phyloP scores from a whole-genome alignment of 2,113 vertebrate genomes.

The Nymphicus hollandicus region DNA sequence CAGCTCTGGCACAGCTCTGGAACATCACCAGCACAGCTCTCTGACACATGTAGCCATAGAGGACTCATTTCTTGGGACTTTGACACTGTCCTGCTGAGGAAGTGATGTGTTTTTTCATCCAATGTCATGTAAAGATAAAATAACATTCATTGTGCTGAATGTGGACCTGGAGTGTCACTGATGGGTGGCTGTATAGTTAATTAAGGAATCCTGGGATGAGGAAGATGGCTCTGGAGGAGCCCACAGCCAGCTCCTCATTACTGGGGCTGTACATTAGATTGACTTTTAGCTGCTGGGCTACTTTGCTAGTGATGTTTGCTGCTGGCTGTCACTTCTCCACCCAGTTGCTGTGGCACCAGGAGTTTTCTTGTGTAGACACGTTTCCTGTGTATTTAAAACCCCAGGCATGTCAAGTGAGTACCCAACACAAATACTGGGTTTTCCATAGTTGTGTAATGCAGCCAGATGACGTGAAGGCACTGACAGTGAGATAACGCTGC shows the following conservation, averaged over 20 bases:
- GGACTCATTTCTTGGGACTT: not conserved
- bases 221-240: not conserved
- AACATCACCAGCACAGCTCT: not conserved
- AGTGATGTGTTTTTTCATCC: not conserved
- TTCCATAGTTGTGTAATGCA: not conserved
- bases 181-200: not conserved
- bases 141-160: not conserved
- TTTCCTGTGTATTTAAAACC: not conserved
- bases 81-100: not conserved
- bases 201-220: not conserved
- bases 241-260: fast-evolving
- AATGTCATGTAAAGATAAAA: fast-evolving
- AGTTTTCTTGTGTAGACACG: not conserved
- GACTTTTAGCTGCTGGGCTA: not conserved
- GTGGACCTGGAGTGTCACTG: not conserved
- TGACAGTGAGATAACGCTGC: not conserved
- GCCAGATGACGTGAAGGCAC: fast-evolving
- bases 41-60: not conserved
- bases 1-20: not conserved
- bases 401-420: not conserved
- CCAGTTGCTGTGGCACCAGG: not conserved
- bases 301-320: not conserved
- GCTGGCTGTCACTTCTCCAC: not conserved
- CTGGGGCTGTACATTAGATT: not conserved
- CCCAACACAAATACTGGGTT: not conserved